Percentiles rank a stretch among this genome's conserved stretches.
These are phyloP conservation scores for Microtus montanus DNA, from an alignment of 2,113 vertebrate species.

Conservation along the genomic window DNA sequence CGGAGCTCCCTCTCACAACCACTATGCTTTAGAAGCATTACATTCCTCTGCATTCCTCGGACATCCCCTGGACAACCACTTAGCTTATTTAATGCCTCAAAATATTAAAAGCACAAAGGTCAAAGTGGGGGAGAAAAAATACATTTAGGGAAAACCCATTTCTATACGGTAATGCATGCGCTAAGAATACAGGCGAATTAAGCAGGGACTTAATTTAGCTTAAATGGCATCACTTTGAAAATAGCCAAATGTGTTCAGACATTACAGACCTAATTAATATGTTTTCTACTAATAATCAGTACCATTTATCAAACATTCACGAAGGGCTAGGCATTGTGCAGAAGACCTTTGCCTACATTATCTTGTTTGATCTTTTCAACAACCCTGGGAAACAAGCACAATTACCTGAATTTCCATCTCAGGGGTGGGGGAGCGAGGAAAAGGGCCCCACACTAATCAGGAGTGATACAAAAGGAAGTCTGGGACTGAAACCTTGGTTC, in stretches of 20 bases:
- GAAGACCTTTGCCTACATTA: conserved; percentile 21
- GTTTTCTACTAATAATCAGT: conserved; percentile 61
- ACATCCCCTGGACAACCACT: neutral
- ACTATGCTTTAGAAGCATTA: neutral
- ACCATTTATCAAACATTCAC: conserved; percentile 65
- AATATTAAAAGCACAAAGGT: conserved; percentile 49
- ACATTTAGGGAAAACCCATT: neutral
- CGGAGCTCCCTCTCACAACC: neutral
- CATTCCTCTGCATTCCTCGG: neutral
- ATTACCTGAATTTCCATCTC: conserved; percentile 16
- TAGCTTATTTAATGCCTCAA: conserved; percentile 21
- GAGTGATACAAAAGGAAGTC: neutral
- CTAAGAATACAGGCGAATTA: conserved; percentile 53
- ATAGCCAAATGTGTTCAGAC: conserved; percentile 55
- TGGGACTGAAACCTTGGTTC: neutral
- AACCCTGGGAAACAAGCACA: conserved; percentile 14
- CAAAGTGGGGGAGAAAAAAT: conserved; percentile 20
- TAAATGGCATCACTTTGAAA: conserved; percentile 53
- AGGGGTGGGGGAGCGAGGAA: neutral
- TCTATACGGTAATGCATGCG: neutral
- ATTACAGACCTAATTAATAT: conserved; percentile 59
- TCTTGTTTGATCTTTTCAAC: conserved; percentile 48
- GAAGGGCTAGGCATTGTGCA: conserved; percentile 25
- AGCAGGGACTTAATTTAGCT: conserved; percentile 65
- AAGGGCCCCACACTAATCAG: neutral